Base-by-base conservation (phyloP, 2,113 vertebrate species). In the Lasiurus cinereus region DNA sequence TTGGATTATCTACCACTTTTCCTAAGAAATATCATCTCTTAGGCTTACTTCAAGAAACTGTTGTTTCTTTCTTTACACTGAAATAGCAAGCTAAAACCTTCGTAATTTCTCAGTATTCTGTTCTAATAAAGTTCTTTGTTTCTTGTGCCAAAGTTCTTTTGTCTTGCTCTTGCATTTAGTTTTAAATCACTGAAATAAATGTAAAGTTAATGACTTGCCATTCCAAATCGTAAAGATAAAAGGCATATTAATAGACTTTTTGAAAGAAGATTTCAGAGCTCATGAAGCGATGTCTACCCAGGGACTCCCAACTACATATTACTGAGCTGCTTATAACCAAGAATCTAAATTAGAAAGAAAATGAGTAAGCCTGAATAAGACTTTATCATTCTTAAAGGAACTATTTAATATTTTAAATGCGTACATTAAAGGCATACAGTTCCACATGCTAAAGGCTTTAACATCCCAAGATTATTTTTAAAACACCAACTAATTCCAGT, bases 191-290 rank as follows among this genome's bases (percentile, higher is more conserved):
- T 80, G 66, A 94, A 94, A 78, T 95, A 86, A 95, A 92, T 93
- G 82, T 89, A 95, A 93, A 95, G 94, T 87, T 93, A 97, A 96
- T 90, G 86, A 72, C 84, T 95, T 33, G 48, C 83, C 93, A 39
- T 92, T 80, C 67, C 52, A 95, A 95, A 94, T 92, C 91, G 88
- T 88, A 97, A 94, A 96, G 91, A 97, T 94, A 96, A 97, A 96
- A 94, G 62, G 54, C 88, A 92, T 96, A 96, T 97, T 96, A 96
- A 96, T 94, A 82, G 93, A 84, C 43, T 83, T 96, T 96, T 93
- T 83, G 94, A 97, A 93, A 82, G 89, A 92, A 96, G 93, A 93
- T 92, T 96, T 59, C 24, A 59, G 73, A 90, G 77, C 46, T 93
- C 74, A 36, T 50, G 8, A 86, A 86, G 83, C 31, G 18, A 67